phyloP scores from a whole-genome alignment of 2,888 invertebrate species.

The Suillia variegata region DNA sequence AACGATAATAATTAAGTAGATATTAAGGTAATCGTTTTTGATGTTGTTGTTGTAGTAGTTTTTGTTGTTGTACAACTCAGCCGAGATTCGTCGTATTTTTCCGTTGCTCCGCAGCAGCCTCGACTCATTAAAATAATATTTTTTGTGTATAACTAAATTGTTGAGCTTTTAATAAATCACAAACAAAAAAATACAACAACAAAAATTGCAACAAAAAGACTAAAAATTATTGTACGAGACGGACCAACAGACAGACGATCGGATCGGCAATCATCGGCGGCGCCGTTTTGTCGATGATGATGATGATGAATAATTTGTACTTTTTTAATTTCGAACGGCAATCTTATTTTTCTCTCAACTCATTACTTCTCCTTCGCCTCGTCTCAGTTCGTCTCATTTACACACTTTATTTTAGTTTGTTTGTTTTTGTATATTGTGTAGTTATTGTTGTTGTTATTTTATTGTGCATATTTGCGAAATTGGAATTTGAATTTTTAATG shows the following conservation, averaged over 20 bases:
- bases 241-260: too few species aligned
- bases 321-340: not conserved
- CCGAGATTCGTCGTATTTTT: too few species aligned
- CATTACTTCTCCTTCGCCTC: too few species aligned
- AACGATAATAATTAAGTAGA: constrained; percentile 14
- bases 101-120: not conserved
- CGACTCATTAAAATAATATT: not conserved
- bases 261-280: not conserved
- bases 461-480: not conserved
- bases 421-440: too few species aligned
- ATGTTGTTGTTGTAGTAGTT: not conserved
- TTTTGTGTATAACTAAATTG: constrained; percentile 6
- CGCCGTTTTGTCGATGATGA: constrained; percentile 1
- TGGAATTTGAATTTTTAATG: too few species aligned
- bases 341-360: too few species aligned
- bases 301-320: constrained; percentile 6
- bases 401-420: not conserved
- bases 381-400: constrained; percentile 2
- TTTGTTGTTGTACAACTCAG: not conserved
- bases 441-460: not conserved
- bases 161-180: not conserved
- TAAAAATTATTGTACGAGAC: not conserved
- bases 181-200: not conserved
- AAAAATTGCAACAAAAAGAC: too few species aligned
- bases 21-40: constrained; percentile 17